Conservation (phyloP, 2,888 invertebrate genomes). For the Perithous albicinctus region DNA sequence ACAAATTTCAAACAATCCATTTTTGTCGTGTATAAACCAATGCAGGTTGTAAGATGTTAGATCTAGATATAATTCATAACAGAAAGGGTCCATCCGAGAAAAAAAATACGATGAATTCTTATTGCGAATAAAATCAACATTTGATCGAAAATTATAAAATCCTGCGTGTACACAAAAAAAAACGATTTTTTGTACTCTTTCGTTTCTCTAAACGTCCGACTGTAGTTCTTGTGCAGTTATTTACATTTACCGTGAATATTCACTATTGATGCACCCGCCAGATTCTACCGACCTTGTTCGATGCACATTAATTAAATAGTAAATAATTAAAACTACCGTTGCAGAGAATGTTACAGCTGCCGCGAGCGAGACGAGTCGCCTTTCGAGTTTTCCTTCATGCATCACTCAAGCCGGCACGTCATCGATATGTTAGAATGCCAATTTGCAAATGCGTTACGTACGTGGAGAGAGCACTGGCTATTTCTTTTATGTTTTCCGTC, state of each 20-base stretch:
- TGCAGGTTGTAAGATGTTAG: too few relatives aligned
- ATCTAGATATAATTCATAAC: too few relatives aligned
- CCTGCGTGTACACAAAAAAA: background rate
- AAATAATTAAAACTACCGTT: constrained; percentile 65
- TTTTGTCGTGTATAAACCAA: too few relatives aligned
- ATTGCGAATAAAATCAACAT: too few relatives aligned
- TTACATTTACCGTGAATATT: background rate
- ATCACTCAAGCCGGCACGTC: constrained; percentile 68
- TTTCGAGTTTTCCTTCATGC: constrained; percentile 55
- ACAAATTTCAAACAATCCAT: too few relatives aligned
- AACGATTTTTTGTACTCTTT: background rate
- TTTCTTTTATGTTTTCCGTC: background rate
- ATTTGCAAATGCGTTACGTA: constrained; percentile 52
- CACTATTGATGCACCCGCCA: background rate
- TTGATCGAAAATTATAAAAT: too few relatives aligned
- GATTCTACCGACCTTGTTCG: constrained; percentile 6
- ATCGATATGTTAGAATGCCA: constrained; percentile 74
- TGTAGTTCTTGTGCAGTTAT: background rate
- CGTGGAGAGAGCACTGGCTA: background rate
- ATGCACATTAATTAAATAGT: constrained; percentile 33
- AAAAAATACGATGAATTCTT: too few relatives aligned
- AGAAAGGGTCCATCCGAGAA: too few relatives aligned
- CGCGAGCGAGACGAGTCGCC: constrained; percentile 55
- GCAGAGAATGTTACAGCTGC: constrained; percentile 39
- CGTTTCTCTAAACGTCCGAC: background rate